Base-by-base conservation (phyloP, 2,797 vertebrate genomes). In the Salmo trutta region DNA sequence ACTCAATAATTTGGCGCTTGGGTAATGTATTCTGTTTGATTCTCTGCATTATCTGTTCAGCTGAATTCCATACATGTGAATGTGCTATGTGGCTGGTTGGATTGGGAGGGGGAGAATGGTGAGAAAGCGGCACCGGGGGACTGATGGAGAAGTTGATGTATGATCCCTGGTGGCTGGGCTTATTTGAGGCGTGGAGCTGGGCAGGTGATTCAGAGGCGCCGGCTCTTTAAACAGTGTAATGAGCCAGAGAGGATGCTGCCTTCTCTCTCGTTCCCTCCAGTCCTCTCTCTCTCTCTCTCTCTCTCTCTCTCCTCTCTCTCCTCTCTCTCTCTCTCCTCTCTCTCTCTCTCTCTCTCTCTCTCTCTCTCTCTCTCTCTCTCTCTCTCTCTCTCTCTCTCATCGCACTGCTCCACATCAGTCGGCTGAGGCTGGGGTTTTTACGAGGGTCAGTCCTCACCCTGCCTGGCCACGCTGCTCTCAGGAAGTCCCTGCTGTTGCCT, bases 211-310 rank as follows among this genome's bases (percentile, higher is more conserved):
- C 84, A 24, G 75, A 86, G 89, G 91, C 75, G 83, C 82, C 88
- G 91, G 87, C 88, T 93, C 92, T 92, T 92, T 92, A 92, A 92
- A 93, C 90, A 90, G 90, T 86, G 89, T 93, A 93, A 93, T 93
- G 92, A 93, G 87, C 83, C 91, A 87, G 87, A 87, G 86, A 91
- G 90, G 87, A 90, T 77, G 76, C 79, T 17, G 41, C 10, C 8
- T 19, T 15, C 31, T 24, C 7, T 21, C 5, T 16, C 3, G 12
- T 24, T 2, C 41, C 19, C 5, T n/a, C 0, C 29, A 47, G 2
- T 16, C n/a, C 19, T 41, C 17, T 0, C 27, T 29, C 19, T 64
- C 2, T 17, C n/a, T 24, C n/a, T 24, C n/a, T 24, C 27, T 16
- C 8, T 66, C 65, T 66, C 65, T 27, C 65, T 66, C 24, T 31